phyloP scores from a whole-genome alignment of 2,797 vertebrate genomes.

The Carcharodon carcharias region DNA sequence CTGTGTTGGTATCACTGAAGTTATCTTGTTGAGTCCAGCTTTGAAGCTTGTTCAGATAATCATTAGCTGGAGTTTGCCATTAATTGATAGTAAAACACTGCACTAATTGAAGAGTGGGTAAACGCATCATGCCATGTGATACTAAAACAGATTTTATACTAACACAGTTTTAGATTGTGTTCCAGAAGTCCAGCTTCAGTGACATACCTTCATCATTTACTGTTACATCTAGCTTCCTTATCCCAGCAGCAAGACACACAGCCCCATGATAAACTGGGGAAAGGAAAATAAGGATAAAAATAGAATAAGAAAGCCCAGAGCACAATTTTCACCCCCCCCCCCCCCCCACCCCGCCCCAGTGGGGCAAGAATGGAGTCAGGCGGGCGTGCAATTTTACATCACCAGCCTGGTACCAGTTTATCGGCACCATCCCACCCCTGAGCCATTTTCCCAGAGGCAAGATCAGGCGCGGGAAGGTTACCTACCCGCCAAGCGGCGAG shows the following conservation, averaged over 20 bases:
- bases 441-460: too few relatives aligned
- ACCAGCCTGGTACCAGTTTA: too few relatives aligned
- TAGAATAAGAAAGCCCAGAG: too few relatives aligned
- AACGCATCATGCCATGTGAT: background rate
- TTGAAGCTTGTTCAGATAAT: background rate
- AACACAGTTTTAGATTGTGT: background rate
- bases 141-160: background rate
- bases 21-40: background rate
- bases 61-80: background rate
- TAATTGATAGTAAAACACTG: background rate
- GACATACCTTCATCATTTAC: background rate
- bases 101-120: background rate
- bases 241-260: background rate
- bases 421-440: too few relatives aligned
- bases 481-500: too few relatives aligned
- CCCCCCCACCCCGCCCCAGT: too few relatives aligned
- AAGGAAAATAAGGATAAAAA: too few relatives aligned
- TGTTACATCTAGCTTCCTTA: background rate
- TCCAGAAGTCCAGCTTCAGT: background rate
- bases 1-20: background rate
- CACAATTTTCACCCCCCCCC: too few relatives aligned
- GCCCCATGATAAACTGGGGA: background rate
- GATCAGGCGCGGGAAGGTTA: too few relatives aligned
- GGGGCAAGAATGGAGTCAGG: too few relatives aligned
- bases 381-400: too few relatives aligned